Percentiles rank a stretch among this genome's conserved stretches.
These are phyloP conservation scores for Melanerpes formicivorus DNA, from an alignment of 2,113 vertebrate species.

Conservation along the genomic window DNA sequence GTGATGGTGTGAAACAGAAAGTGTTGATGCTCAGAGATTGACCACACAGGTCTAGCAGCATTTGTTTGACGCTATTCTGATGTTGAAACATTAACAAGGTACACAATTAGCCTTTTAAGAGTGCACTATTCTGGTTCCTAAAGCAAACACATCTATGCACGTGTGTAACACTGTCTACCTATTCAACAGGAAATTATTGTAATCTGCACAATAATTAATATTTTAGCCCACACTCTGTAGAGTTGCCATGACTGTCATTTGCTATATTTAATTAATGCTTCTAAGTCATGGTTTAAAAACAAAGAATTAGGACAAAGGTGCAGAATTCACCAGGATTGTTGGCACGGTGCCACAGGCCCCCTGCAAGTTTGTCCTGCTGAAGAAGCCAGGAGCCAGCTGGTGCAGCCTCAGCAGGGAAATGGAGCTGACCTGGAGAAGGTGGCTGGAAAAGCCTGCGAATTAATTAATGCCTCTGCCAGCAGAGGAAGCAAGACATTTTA, in stretches of 20 bases:
- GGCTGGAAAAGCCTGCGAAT: constrained; percentile 16
- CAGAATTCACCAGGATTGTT: neutral
- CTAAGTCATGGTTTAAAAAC: neutral
- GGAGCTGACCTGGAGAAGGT: constrained; percentile 44
- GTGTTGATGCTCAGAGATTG: neutral
- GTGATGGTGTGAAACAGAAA: neutral
- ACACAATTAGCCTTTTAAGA: neutral
- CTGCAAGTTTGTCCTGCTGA: neutral
- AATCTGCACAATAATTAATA: neutral
- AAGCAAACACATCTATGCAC: neutral
- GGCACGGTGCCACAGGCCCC: neutral
- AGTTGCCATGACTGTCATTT: neutral
- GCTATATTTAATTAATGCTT: neutral
- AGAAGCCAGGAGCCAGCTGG: constrained; percentile 29
- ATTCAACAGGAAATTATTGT: neutral
- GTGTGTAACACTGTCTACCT: neutral
- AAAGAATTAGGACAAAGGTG: neutral
- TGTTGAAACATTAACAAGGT: neutral
- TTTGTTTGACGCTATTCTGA: neutral
- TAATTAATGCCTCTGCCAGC: constrained; percentile 43
- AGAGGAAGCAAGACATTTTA: constrained; percentile 16
- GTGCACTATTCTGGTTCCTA: neutral
- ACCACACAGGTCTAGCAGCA: neutral
- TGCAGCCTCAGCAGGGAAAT: constrained; percentile 17
- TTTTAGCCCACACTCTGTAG: neutral